These are phyloP conservation scores for Xestobium rufovillosum DNA, from an alignment of 2,888 invertebrate species.

Conservation along the genomic window DNA sequence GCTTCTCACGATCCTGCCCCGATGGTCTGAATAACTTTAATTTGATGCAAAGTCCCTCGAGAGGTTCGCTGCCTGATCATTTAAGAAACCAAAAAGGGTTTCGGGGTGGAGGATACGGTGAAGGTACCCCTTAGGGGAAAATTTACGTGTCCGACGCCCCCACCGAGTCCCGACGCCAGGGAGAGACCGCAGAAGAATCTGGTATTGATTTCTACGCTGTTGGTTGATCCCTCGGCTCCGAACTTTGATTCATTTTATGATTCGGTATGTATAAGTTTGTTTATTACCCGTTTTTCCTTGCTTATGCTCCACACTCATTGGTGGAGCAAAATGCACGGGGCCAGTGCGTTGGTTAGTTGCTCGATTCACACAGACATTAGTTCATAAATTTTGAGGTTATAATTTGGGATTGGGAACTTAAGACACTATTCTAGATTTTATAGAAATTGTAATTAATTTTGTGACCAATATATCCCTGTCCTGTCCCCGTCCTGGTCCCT, in stretches of 20 bases:
- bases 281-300: too few species aligned
- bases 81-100: slow-evolving; percentile 48
- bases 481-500: too few species aligned
- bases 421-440: too few species aligned
- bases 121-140: slow-evolving; percentile 23
- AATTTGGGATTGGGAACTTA: too few species aligned
- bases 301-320: too few species aligned
- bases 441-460: too few species aligned
- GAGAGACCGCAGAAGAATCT: slow-evolving; percentile 55
- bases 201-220: slow-evolving; percentile 62
- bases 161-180: slow-evolving; percentile 50
- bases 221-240: slow-evolving; percentile 59
- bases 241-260: slow-evolving; percentile 57
- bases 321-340: too few species aligned
- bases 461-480: too few species aligned
- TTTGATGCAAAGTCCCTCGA: slow-evolving; percentile 29
- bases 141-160: slow-evolving; percentile 47
- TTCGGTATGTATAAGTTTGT: slow-evolving; percentile 41
- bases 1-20: slow-evolving; percentile 76
- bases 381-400: too few species aligned
- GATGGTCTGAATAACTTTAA: slow-evolving; percentile 50
- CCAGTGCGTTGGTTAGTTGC: too few species aligned
- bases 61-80: slow-evolving; percentile 54
- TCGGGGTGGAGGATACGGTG: slow-evolving; percentile 32
- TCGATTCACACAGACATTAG: too few species aligned